phyloP scores from a whole-genome alignment of 1,140 invertebrate genomes.

The Archivesica marissinica region DNA sequence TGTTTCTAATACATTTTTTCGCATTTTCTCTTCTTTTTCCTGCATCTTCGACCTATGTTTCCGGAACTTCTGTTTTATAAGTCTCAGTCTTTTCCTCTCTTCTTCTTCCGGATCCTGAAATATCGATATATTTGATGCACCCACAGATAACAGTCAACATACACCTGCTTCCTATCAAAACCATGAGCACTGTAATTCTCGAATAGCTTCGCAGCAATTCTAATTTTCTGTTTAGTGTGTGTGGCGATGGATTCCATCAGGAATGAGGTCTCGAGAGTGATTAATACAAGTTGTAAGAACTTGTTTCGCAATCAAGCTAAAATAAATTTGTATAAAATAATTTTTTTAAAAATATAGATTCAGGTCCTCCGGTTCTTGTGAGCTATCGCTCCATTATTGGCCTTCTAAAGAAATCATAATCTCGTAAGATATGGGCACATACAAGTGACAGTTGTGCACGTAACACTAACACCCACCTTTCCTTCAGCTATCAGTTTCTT shows the following conservation, averaged over 20 bases:
- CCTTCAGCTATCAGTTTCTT: slow-evolving; percentile 95
- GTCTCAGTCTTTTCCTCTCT: slow-evolving; percentile 66
- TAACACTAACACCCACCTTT: slow-evolving; percentile 75
- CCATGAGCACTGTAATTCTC: neutral
- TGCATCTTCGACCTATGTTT: slow-evolving; percentile 54
- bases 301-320: too few species aligned
- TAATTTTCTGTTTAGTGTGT: too few species aligned
- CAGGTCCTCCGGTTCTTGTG: too few species aligned
- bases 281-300: too few species aligned
- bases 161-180: neutral
- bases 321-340: too few species aligned
- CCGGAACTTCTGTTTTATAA: slow-evolving; percentile 63
- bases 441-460: neutral
- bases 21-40: slow-evolving; percentile 57
- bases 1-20: slow-evolving; percentile 11
- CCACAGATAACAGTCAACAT: neutral
- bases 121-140: neutral
- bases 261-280: too few species aligned
- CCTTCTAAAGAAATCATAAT: too few species aligned
- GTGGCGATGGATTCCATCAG: too few species aligned
- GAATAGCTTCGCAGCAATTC: too few species aligned
- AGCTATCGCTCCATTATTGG: too few species aligned
- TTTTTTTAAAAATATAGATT: too few species aligned
- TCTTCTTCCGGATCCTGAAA: slow-evolving; percentile 70
- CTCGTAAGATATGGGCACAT: too few species aligned